Conservation (phyloP, 2,113 vertebrate species). For the Pao palembangensis region DNA sequence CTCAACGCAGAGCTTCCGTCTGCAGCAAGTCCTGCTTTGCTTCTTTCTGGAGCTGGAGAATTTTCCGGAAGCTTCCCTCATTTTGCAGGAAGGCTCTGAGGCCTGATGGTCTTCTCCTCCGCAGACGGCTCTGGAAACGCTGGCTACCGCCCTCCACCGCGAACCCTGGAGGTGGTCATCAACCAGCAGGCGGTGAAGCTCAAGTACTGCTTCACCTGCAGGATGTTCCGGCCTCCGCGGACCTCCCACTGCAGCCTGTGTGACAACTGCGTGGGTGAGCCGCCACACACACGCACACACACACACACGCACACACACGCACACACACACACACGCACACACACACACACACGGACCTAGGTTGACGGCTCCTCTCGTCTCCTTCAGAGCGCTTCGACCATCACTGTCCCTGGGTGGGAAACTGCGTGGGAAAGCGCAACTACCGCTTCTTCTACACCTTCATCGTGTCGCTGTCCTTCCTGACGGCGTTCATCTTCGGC, state of each 20-base stretch:
- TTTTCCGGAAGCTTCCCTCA: no score
- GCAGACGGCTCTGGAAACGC: constrained; percentile 83
- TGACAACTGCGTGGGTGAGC: constrained; percentile 94
- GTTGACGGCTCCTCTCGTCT: neutral
- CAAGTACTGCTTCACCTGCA: constrained; percentile 97
- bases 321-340: neutral
- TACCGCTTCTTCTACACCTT: constrained; percentile 96
- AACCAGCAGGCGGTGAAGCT: constrained; percentile 91
- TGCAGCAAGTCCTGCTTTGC: no score
- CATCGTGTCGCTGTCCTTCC: constrained; percentile 91
- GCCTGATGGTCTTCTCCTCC: neutral
- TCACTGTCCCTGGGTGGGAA: constrained; percentile 97
- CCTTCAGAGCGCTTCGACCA: constrained; percentile 90
- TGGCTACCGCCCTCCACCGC: constrained; percentile 84
- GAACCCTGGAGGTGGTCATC: constrained; percentile 89
- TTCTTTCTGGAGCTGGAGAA: no score
- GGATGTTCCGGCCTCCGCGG: constrained; percentile 91
- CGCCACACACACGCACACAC: constrained; percentile 13
- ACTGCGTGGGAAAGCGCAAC: constrained; percentile 95
- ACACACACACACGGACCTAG: neutral
- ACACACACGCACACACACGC: neutral
- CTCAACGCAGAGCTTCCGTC: no score
- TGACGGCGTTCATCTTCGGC: constrained; percentile 93
- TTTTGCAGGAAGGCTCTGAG: no score
- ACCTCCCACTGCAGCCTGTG: constrained; percentile 96